Percentiles rank a stretch among this genome's conserved stretches.
These are phyloP conservation scores for Mnemiopsis leidyi DNA, from an alignment of 37 sponge, comb jelly and placozoan genomes.

Conservation along the genomic window DNA sequence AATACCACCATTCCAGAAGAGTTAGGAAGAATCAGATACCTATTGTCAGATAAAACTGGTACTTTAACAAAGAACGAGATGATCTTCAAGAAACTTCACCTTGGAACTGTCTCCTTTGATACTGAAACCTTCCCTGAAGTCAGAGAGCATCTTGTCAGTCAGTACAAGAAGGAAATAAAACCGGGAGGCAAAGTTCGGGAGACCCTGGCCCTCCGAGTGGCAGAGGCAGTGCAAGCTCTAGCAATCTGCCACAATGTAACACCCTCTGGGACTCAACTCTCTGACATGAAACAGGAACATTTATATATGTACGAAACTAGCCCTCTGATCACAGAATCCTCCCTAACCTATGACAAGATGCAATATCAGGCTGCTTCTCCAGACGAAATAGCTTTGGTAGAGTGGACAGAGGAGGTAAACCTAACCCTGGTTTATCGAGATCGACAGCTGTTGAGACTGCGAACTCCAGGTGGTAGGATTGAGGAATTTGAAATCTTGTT, in stretches of 20 bases:
- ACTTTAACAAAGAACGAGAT: conserved; percentile 93
- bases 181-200: conserved; percentile 19
- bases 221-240: conserved; percentile 79
- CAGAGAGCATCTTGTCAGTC: background rate
- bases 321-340: too few relatives aligned
- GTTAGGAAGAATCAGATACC: conserved; percentile 83
- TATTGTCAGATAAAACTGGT: conserved; percentile 90
- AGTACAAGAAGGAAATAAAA: background rate
- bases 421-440: conserved; percentile 45
- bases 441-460: conserved; percentile 66
- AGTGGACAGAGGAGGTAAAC: conserved; percentile 78
- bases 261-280: conserved; percentile 55
- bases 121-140: conserved; percentile 84
- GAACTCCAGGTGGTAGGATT: conserved; percentile 66
- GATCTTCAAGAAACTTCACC: conserved; percentile 83
- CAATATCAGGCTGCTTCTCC: conserved; percentile 91
- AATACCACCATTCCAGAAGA: conserved; percentile 95
- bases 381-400: conserved; percentile 89
- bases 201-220: conserved; percentile 7
- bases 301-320: too few relatives aligned
- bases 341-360: conserved; percentile 51
- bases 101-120: conserved; percentile 77
- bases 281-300: background rate
- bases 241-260: conserved; percentile 94
- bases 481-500: conserved; percentile 73